Conservation (phyloP, 2,113 vertebrate species). For the Xiphophorus maculatus region DNA sequence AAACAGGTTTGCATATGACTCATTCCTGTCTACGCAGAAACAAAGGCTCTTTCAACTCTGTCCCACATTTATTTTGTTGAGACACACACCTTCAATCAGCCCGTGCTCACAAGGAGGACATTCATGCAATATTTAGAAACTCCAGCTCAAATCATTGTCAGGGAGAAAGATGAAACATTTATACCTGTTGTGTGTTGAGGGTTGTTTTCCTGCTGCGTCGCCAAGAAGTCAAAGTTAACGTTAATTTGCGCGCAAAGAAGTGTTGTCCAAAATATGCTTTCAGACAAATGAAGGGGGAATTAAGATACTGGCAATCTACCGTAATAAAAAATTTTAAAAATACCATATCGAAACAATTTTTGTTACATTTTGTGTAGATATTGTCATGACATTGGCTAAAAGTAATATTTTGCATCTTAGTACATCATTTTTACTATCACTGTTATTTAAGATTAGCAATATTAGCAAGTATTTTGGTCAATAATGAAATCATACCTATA, state of each 20-base stretch:
- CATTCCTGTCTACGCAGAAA: conserved; percentile 50
- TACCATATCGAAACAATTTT: background rate
- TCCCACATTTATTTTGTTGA: conserved; percentile 42
- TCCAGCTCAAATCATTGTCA: conserved; percentile 17
- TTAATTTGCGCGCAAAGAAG: background rate
- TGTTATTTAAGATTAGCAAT: too few relatives aligned
- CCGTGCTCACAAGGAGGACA: conserved; percentile 31
- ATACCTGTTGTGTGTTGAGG: conserved; percentile 32
- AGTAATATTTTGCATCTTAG: background rate
- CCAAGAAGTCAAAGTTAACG: conserved; percentile 19
- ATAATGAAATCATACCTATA: background rate
- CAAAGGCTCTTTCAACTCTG: conserved; percentile 58
- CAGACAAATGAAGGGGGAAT: background rate
- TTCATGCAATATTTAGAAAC: conserved; percentile 60
- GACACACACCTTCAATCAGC: conserved; percentile 58
- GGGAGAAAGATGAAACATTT: conserved; percentile 43
- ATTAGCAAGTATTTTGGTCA: background rate
- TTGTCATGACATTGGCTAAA: background rate
- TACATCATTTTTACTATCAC: background rate
- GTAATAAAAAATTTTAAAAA: background rate
- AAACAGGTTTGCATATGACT: conserved; percentile 60
- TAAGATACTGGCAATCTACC: background rate
- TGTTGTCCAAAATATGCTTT: background rate
- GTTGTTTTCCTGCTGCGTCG: conserved; percentile 22
- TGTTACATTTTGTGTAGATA: background rate